These are phyloP conservation scores for Lytechinus variegatus DNA, from an alignment of 35 echinoderm and acorn worm species.

Conservation along the genomic window DNA sequence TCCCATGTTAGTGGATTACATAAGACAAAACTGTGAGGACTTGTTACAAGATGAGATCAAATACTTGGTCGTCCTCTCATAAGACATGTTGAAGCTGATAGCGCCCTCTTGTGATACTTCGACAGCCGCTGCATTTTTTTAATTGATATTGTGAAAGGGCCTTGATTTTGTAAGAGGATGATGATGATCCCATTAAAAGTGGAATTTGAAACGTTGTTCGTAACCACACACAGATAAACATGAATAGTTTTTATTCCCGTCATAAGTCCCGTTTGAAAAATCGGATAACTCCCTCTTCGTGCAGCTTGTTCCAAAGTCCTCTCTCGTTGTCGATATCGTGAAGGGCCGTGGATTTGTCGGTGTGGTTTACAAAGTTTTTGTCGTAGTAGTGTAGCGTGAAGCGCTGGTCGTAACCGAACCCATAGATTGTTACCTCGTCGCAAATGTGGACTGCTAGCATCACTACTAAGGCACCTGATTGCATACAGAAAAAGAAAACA, in stretches of 20 bases:
- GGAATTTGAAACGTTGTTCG: background rate
- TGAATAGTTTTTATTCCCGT: slow-evolving; percentile 9
- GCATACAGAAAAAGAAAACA: background rate
- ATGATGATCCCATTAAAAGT: too few relatives aligned
- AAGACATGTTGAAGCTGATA: background rate
- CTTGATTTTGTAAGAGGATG: too few relatives aligned
- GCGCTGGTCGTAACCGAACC: slow-evolving; percentile 92
- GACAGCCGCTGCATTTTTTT: too few relatives aligned
- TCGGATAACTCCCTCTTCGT: slow-evolving; percentile 86
- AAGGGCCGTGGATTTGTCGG: slow-evolving; percentile 76
- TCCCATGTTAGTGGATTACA: too few relatives aligned
- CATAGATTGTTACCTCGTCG: slow-evolving; percentile 95
- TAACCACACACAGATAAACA: background rate
- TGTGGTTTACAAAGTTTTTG: slow-evolving; percentile 74
- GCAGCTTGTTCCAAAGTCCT: slow-evolving; percentile 86
- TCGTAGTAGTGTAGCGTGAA: slow-evolving; percentile 99
- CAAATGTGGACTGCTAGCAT: slow-evolving; percentile 91
- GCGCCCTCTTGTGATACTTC: too few relatives aligned
- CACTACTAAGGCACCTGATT: slow-evolving; percentile 83
- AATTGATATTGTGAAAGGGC: too few relatives aligned
- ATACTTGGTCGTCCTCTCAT: background rate
- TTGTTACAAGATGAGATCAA: too few relatives aligned
- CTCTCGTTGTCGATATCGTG: slow-evolving; percentile 97
- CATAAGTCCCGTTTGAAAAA: slow-evolving; percentile 91
- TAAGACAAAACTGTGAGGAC: too few relatives aligned